Conservation (phyloP, 92 coral and sea anemone genomes). For the Paragorgia papillata region DNA sequence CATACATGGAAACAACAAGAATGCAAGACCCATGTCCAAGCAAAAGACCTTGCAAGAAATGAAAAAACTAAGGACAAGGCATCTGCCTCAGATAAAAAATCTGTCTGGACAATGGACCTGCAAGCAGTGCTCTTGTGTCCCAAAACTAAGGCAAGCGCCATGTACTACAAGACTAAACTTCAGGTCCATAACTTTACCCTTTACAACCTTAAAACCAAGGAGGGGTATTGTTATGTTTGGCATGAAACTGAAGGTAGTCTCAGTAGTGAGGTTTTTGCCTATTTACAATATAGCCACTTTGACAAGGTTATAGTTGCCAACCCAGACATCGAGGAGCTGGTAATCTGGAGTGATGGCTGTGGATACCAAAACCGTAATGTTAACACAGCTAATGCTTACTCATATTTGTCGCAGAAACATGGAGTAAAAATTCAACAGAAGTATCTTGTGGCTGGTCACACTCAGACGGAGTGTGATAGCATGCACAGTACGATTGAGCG, state of each 20-base stretch:
- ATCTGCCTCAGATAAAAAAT: neutral
- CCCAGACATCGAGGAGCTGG: neutral
- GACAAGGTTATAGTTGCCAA: neutral
- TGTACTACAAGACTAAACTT: constrained; percentile 38
- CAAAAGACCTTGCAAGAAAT: constrained; percentile 16
- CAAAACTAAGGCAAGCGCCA: constrained; percentile 10
- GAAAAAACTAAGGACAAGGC: constrained; percentile 23
- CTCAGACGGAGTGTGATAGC: constrained; percentile 43
- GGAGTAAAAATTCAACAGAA: constrained; percentile 24
- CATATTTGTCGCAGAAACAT: neutral
- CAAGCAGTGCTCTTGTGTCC: constrained; percentile 34
- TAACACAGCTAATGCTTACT: neutral
- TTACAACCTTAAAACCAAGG: neutral
- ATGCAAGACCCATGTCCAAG: neutral
- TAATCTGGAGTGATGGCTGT: constrained; percentile 37
- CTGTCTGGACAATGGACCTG: constrained; percentile 23
- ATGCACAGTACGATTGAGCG: constrained; percentile 35
- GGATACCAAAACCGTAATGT: constrained; percentile 22
- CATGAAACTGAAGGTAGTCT: constrained; percentile 7
- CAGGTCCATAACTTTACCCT: neutral
- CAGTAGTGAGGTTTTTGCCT: constrained; percentile 17
- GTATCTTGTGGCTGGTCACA: constrained; percentile 41
- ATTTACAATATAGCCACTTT: constrained; percentile 1
- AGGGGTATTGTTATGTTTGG: constrained; percentile 21
- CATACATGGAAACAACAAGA: neutral